Conservation (phyloP, 2,888 invertebrate genomes). For the Pyrrhopygopsis socrates region DNA sequence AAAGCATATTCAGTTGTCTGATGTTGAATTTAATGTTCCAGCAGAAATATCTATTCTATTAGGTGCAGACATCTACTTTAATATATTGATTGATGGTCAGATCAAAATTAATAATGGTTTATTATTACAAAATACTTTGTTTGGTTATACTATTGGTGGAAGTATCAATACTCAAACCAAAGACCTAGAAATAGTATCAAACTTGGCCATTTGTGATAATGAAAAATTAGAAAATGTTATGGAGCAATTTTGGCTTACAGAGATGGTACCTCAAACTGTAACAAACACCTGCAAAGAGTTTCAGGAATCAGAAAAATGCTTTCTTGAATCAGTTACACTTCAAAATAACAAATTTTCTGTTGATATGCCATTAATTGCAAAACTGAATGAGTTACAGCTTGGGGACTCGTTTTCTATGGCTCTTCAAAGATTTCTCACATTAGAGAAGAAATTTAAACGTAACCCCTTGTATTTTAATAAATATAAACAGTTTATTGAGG, state of each 20-base stretch:
- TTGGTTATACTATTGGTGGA: constrained; percentile 69
- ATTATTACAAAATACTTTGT: constrained; percentile 70
- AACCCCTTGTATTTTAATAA: background rate
- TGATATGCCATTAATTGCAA: background rate
- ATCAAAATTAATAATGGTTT: background rate
- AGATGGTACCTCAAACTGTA: constrained; percentile 52
- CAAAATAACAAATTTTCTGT: constrained; percentile 4
- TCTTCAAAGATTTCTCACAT: constrained; percentile 55
- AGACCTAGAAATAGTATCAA: no score
- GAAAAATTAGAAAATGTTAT: constrained; percentile 71
- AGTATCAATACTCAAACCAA: no score
- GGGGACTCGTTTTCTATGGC: constrained; percentile 69
- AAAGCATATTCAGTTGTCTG: constrained; percentile 38
- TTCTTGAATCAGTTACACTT: background rate
- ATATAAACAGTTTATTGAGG: constrained; percentile 37
- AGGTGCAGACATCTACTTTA: constrained; percentile 36
- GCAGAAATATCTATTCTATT: constrained; percentile 7
- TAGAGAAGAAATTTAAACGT: background rate
- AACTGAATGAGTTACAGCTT: constrained; percentile 41
- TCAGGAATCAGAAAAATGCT: background rate
- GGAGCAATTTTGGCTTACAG: constrained; percentile 76
- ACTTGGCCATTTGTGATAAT: constrained; percentile 26
- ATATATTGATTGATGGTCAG: constrained; percentile 39
- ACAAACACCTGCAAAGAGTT: background rate
- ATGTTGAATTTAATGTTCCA: constrained; percentile 28